These are phyloP conservation scores for Acrossocheilus fasciatus DNA, from an alignment of 2,797 vertebrate species.

Conservation along the genomic window DNA sequence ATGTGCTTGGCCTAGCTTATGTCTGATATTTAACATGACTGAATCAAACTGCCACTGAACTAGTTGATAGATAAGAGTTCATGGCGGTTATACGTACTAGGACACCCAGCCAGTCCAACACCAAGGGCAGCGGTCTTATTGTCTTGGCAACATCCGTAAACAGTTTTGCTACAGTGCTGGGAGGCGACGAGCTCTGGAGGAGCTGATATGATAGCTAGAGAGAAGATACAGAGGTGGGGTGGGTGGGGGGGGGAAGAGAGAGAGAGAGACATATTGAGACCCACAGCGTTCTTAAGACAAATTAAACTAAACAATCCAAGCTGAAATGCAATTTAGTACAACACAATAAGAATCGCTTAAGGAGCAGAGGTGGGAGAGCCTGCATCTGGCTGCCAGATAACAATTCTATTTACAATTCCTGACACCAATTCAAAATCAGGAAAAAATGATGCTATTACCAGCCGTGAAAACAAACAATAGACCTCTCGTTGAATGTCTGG, in stretches of 20 bases:
- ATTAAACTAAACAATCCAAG: slow-evolving; percentile 73
- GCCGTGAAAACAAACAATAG: slow-evolving; percentile 77
- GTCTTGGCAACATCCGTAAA: slow-evolving; percentile 94
- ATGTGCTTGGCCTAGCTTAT: not conserved
- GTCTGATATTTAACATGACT: not conserved
- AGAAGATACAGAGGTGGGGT: slow-evolving; percentile 30
- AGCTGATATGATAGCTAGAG: slow-evolving; percentile 58
- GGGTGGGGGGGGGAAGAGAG: slow-evolving; percentile 22
- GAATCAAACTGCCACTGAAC: not conserved
- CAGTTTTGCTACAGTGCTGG: slow-evolving; percentile 85
- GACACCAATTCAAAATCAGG: slow-evolving; percentile 75
- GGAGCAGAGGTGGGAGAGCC: slow-evolving; percentile 74
- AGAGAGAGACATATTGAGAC: slow-evolving; percentile 54
- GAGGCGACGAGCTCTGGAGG: slow-evolving; percentile 63
- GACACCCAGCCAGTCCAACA: slow-evolving; percentile 91
- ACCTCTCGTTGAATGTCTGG: slow-evolving; percentile 65
- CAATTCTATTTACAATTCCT: slow-evolving; percentile 75
- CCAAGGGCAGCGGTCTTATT: slow-evolving; percentile 87
- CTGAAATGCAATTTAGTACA: slow-evolving; percentile 73
- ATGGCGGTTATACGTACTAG: slow-evolving; percentile 77
- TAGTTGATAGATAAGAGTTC: not conserved
- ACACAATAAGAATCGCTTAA: slow-evolving; percentile 74
- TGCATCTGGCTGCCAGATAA: slow-evolving; percentile 75
- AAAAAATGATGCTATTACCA: slow-evolving; percentile 77
- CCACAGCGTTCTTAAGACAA: slow-evolving; percentile 54